phyloP scores from a whole-genome alignment of 2,888 invertebrate genomes.

The Drosophila ezoana region DNA sequence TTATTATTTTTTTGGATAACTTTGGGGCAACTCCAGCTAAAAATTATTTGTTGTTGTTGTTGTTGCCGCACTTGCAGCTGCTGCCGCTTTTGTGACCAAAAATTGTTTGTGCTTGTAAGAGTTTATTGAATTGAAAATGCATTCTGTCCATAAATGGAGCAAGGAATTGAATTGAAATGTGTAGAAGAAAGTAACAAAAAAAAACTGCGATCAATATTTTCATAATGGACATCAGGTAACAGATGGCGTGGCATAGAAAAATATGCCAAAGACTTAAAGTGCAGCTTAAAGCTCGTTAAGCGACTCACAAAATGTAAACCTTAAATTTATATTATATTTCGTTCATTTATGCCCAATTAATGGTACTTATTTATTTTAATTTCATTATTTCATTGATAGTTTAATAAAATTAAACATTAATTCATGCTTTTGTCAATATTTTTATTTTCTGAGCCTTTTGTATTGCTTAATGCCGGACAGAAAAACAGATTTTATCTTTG shows the following conservation, averaged over 20 bases:
- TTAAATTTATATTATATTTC: too few relatives aligned
- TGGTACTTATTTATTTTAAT: too few relatives aligned
- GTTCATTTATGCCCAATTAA: too few relatives aligned
- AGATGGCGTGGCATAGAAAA: conserved; percentile 20
- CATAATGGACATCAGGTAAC: conserved; percentile 33
- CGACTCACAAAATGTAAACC: background rate
- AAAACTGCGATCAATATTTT: conserved; percentile 39
- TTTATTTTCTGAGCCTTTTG: background rate
- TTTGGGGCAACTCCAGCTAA: conserved; percentile 9
- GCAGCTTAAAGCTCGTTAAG: background rate
- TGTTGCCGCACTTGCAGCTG: conserved; percentile 25
- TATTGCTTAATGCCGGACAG: background rate
- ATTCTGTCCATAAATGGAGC: conserved; percentile 55
- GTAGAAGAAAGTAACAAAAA: background rate
- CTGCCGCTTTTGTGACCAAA: conserved; percentile 52
- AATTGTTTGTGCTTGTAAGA: conserved; percentile 45
- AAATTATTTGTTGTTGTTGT: conserved; percentile 30
- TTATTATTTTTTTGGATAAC: conserved; percentile 4
- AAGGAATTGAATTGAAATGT: conserved; percentile 51
- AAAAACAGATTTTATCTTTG: background rate
- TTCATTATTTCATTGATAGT: too few relatives aligned
- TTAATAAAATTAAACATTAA: too few relatives aligned
- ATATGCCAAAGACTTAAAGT: background rate
- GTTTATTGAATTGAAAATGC: conserved; percentile 64
- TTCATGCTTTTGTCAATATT: background rate